Evolutionary conservation across 2,888 invertebrate species (phyloP).

Genomic region (Branchellion lobata): DNA sequence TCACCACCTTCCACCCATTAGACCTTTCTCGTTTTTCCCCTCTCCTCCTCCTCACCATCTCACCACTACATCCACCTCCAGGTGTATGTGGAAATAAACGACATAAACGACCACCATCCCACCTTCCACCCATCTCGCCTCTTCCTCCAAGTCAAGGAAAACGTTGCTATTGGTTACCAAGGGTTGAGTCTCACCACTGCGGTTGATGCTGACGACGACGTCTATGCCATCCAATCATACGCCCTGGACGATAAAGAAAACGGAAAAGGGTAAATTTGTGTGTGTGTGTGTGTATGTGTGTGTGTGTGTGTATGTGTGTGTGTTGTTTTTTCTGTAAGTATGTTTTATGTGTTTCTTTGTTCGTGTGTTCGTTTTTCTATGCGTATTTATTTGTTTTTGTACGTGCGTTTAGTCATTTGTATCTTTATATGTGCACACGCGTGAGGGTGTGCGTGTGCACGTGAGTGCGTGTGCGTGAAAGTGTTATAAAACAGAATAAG

Average conservation of each 20-base stretch:
- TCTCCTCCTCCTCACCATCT: constrained; percentile 1
- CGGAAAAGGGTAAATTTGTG: neutral
- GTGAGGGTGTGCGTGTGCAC: too few relatives aligned
- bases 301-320: neutral
- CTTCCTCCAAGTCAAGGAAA: constrained; percentile 47
- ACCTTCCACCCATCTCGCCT: constrained; percentile 45
- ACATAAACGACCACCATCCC: constrained; percentile 52
- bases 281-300: neutral
- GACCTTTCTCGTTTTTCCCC: neutral
- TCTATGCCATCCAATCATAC: constrained; percentile 47
- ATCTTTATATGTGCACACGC: too few relatives aligned
- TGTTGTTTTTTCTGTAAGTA: neutral
- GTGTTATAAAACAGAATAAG: too few relatives aligned
- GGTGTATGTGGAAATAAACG: constrained; percentile 47
- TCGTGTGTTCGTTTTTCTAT: too few relatives aligned
- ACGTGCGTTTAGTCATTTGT: too few relatives aligned
- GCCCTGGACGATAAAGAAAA: constrained; percentile 30
- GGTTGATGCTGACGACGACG: constrained; percentile 46
- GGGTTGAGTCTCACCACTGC: constrained; percentile 48
- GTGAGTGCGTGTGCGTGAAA: too few relatives aligned
- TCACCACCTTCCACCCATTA: neutral
- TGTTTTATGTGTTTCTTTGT: too few relatives aligned
- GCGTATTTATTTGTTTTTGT: too few relatives aligned
- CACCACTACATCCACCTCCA: too few relatives aligned
- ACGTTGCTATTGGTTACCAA: constrained; percentile 44